Conservation (phyloP, 2,888 invertebrate genomes). For the Bugula neritina region DNA sequence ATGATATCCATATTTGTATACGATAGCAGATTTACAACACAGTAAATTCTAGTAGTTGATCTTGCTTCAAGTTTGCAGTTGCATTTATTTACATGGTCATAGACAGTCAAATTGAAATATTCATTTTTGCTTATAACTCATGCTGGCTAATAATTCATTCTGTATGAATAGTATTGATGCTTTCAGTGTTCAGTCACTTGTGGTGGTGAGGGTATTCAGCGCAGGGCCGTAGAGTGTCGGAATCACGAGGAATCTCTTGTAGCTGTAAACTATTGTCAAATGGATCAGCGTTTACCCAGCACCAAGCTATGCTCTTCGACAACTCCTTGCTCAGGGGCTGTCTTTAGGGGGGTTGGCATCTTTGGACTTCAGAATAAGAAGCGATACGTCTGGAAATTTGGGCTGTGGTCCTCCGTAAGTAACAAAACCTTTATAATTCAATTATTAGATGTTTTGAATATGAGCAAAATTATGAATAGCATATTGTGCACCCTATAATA, state of each 20-base stretch:
- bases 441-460: too few relatives aligned
- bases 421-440: too few relatives aligned
- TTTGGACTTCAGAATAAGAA: neutral
- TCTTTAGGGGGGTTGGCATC: neutral
- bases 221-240: constrained; percentile 58
- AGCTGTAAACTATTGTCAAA: constrained; percentile 6
- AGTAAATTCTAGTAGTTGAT: too few relatives aligned
- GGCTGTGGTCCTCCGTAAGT: neutral
- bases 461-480: too few relatives aligned
- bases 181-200: constrained; percentile 25
- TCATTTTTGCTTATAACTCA: too few relatives aligned
- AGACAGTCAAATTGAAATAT: too few relatives aligned
- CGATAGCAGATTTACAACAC: too few relatives aligned
- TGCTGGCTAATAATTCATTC: too few relatives aligned
- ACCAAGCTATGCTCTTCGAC: neutral
- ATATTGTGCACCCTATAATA: neutral
- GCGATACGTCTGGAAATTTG: constrained; percentile 21
- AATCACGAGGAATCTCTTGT: neutral
- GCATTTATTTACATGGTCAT: too few relatives aligned
- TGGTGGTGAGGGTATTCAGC: constrained; percentile 5
- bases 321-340: neutral
- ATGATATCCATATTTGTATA: too few relatives aligned
- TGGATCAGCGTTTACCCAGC: neutral
- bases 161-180: too few relatives aligned
- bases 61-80: too few relatives aligned